Percentiles rank a stretch among this genome's conserved stretches.
These are phyloP conservation scores for Motacilla alba DNA, from an alignment of 2,113 vertebrate species.

Conservation along the genomic window DNA sequence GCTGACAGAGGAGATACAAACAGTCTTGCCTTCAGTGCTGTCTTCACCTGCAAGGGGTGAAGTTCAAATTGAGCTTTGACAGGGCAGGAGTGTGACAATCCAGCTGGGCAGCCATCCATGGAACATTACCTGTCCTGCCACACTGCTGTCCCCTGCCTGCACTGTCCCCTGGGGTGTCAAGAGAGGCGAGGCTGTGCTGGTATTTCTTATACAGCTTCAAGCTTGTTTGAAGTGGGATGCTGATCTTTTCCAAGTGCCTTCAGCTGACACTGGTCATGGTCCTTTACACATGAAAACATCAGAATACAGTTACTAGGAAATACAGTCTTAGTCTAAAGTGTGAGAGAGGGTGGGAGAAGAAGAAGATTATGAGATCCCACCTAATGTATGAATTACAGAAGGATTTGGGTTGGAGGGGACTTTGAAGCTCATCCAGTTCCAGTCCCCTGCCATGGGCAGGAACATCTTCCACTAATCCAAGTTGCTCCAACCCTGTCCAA, in stretches of 20 bases:
- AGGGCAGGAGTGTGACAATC: background rate
- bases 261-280: background rate
- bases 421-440: background rate
- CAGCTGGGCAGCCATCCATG: background rate
- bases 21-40: background rate
- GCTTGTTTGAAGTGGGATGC: background rate
- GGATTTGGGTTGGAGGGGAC: background rate
- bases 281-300: background rate
- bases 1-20: background rate
- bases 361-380: background rate
- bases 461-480: background rate
- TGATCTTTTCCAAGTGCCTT: background rate
- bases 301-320: background rate
- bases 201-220: background rate
- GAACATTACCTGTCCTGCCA: background rate
- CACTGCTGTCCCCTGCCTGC: background rate
- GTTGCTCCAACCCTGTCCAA: accelerated
- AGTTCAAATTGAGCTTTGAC: background rate
- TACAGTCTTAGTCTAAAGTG: background rate
- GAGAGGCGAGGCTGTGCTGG: no score
- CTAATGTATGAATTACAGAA: background rate
- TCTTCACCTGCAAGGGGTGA: no score
- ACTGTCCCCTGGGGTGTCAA: background rate
- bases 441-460: background rate
- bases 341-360: background rate